phyloP scores from a whole-genome alignment of 2,113 vertebrate species.

The Thymallus thymallus region DNA sequence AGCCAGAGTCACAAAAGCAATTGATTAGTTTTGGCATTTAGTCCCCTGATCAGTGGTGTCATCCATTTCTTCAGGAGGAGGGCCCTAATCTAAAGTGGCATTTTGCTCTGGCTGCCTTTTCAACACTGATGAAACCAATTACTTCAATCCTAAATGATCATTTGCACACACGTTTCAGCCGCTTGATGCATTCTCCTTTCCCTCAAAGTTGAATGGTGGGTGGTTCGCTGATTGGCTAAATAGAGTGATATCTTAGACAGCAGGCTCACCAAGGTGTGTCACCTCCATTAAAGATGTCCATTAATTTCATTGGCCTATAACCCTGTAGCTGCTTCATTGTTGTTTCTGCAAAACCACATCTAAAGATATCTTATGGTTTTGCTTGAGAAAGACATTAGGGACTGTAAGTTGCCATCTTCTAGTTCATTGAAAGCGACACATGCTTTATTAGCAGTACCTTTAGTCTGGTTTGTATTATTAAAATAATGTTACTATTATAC shows the following conservation, averaged over 20 bases:
- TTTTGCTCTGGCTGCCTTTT: slow-evolving; percentile 97
- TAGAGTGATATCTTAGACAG: not conserved
- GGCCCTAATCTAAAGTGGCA: slow-evolving; percentile 99
- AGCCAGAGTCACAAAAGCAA: slow-evolving; percentile 86
- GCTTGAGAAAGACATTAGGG: too few species aligned
- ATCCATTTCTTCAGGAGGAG: slow-evolving; percentile 94
- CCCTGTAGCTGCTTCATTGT: too few species aligned
- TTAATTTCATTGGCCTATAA: not conserved
- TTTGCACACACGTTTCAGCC: slow-evolving; percentile 83
- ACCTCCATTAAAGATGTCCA: too few species aligned
- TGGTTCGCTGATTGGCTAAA: not conserved
- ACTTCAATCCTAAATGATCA: slow-evolving; percentile 83
- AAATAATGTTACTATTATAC: not conserved
- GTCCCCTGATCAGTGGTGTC: slow-evolving; percentile 93
- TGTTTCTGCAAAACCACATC: too few species aligned
- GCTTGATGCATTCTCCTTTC: slow-evolving; percentile 16
- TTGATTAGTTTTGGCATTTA: slow-evolving; percentile 97
- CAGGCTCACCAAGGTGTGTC: too few species aligned
- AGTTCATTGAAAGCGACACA: too few species aligned
- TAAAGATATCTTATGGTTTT: too few species aligned
- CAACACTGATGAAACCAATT: slow-evolving; percentile 45
- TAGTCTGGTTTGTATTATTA: too few species aligned
- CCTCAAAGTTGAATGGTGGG: slow-evolving; percentile 3
- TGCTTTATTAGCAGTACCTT: too few species aligned
- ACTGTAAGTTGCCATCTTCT: too few species aligned